Percentiles rank a stretch among this genome's conserved stretches.
phyloP scores from a whole-genome alignment of 2,113 vertebrate species.

The Parotia lawesii region DNA sequence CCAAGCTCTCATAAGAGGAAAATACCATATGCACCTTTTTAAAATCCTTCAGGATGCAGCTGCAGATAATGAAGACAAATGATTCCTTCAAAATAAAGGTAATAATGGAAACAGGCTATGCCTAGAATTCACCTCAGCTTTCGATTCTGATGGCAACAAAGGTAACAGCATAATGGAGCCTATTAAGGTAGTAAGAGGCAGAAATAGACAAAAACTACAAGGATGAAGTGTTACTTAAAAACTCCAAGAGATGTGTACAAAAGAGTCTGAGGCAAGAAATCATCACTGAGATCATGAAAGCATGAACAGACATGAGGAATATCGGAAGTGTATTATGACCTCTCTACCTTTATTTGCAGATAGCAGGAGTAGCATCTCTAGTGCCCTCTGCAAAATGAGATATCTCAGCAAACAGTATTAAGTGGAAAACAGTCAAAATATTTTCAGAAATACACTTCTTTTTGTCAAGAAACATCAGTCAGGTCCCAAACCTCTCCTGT shows the following conservation, averaged over 20 bases:
- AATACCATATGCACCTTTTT: background rate
- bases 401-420: background rate
- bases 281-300: background rate
- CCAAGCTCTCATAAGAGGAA: background rate
- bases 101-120: slow-evolving; percentile 1
- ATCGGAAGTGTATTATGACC: background rate
- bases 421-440: background rate
- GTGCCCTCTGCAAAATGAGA: background rate
- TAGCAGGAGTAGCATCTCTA: background rate
- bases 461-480: background rate
- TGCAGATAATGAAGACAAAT: slow-evolving; percentile 44
- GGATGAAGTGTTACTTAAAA: background rate
- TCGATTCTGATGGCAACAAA: background rate
- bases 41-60: slow-evolving; percentile 25
- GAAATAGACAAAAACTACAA: background rate
- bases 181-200: background rate
- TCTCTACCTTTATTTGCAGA: background rate
- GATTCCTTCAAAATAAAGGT: slow-evolving; percentile 5
- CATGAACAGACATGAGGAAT: background rate
- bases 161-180: background rate
- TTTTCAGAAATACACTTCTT: background rate
- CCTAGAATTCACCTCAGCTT: slow-evolving; percentile 5
- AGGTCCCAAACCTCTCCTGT: background rate
- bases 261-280: background rate
- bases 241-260: background rate